Percentiles rank a stretch among this genome's conserved stretches.
Evolutionary conservation across 2,113 vertebrate genomes (phyloP).

Genomic region (Machaerirhynchus nigripectus): DNA sequence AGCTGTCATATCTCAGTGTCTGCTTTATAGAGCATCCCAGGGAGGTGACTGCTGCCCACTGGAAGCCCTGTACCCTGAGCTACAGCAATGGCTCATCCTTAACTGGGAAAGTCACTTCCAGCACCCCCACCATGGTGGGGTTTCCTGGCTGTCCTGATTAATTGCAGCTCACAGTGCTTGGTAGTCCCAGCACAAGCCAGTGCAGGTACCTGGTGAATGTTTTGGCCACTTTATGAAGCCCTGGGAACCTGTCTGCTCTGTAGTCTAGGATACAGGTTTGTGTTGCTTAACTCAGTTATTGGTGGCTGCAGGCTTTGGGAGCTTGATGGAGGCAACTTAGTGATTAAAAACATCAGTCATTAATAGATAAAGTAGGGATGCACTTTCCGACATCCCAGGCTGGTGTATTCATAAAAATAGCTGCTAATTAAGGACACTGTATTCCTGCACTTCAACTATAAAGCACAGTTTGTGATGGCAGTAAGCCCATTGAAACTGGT

Average conservation of each 20-base stretch:
- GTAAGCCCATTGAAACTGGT: conserved; percentile 51
- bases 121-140: accelerated
- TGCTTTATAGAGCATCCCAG: background rate
- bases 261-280: background rate
- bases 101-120: background rate
- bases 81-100: background rate
- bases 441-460: conserved; percentile 26
- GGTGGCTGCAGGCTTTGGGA: background rate
- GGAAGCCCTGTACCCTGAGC: background rate
- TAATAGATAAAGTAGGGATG: background rate
- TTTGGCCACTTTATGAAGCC: background rate
- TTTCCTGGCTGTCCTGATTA: background rate
- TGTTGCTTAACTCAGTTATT: background rate
- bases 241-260: background rate
- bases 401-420: conserved; percentile 26
- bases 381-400: background rate
- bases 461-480: conserved; percentile 46
- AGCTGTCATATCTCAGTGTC: background rate
- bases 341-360: background rate
- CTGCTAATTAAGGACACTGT: conserved; percentile 59
- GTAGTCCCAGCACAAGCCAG: background rate
- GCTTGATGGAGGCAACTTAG: background rate
- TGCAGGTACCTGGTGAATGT: background rate
- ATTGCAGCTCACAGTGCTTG: background rate
- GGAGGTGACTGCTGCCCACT: background rate